These are phyloP conservation scores for Caenorhabditis plicata DNA, from an alignment of 2,888 invertebrate species.

Conservation along the genomic window DNA sequence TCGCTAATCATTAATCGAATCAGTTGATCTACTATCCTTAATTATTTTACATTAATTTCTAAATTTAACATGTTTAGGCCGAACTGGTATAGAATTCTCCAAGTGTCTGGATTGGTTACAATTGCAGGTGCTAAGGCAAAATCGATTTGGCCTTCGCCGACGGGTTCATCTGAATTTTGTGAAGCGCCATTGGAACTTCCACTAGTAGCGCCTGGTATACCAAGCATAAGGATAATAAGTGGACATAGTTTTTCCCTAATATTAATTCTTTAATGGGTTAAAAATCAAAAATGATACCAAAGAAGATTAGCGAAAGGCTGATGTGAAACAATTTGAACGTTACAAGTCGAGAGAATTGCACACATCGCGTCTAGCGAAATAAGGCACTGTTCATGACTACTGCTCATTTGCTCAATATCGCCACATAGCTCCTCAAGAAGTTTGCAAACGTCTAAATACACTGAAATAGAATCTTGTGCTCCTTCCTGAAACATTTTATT, in stretches of 20 bases:
- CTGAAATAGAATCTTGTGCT: conserved; percentile 54
- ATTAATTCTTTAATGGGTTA: not conserved
- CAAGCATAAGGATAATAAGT: conserved; percentile 42
- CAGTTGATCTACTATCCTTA: conserved; percentile 57
- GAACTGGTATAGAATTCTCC: conserved; percentile 53
- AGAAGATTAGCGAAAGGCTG: conserved; percentile 55
- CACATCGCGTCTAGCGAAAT: conserved; percentile 48
- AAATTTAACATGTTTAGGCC: not conserved
- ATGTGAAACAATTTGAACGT: conserved; percentile 37
- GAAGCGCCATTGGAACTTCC: conserved; percentile 6
- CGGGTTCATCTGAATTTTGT: not conserved
- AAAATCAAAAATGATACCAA: conserved; percentile 41
- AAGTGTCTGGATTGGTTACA: conserved; percentile 49
- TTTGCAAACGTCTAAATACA: conserved; percentile 56
- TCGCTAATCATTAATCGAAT: conserved; percentile 51
- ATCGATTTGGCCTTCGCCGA: conserved; percentile 51
- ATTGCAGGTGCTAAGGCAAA: conserved; percentile 47
- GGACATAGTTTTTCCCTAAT: conserved; percentile 52
- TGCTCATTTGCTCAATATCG: conserved; percentile 47
- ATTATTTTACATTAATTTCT: not conserved
- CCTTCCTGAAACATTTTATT: conserved; percentile 24
- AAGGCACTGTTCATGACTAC: conserved; percentile 38
- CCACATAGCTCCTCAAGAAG: conserved; percentile 47
- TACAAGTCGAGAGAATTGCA: conserved; percentile 51
- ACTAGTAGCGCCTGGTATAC: conserved; percentile 33